Base-by-base conservation (phyloP, 2,797 vertebrate species). In the Tinamus major region DNA sequence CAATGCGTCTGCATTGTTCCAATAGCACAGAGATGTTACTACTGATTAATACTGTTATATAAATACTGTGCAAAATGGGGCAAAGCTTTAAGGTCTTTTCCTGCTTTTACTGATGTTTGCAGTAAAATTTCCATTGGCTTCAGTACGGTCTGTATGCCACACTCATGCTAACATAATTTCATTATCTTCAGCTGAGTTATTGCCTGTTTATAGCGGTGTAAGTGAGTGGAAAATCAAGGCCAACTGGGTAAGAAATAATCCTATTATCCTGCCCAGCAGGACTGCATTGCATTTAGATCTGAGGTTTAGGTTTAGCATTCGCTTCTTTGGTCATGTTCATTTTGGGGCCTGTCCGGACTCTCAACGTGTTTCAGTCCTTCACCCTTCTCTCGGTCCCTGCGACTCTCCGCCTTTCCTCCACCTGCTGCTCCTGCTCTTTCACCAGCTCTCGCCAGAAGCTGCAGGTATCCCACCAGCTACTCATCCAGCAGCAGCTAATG, bases 11-110 rank as follows among this genome's bases (percentile, higher is more conserved):
- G 58, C 92, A 84, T 93, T 94, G 93, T 96, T 94, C 87, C 89
- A 86, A 44, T 61, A 39, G 1, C 78, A 55, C 67, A 51, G 74
- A 92, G 92, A 96, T 85, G 94, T 90, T 82, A 79, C 61, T 90
- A 27, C 87, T 87, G 95, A 94, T 95, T 92, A 97, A 85, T 74
- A 69, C 39, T 82, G 49, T 71, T 67, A 46, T 31, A 83, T 24
- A 92, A 95, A 94, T 53, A 96, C 74, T 68, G 70, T 21, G 33
- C 33, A 95, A 85, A 95, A 93, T 61, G 41, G 85, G 65, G n/a
- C 29, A 87, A 87, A 69, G 19, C 24, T 82, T 56, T 77, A 62
- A 42, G 23, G 15, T 44, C 76, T 42, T 29, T 6, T 6, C 31
- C 29, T 87, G 41, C 37, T 79, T 95, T 92, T 89, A 27, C 44